Evolutionary conservation across 2,888 invertebrate genomes (phyloP).

Genomic region (Esperia sulphurella): DNA sequence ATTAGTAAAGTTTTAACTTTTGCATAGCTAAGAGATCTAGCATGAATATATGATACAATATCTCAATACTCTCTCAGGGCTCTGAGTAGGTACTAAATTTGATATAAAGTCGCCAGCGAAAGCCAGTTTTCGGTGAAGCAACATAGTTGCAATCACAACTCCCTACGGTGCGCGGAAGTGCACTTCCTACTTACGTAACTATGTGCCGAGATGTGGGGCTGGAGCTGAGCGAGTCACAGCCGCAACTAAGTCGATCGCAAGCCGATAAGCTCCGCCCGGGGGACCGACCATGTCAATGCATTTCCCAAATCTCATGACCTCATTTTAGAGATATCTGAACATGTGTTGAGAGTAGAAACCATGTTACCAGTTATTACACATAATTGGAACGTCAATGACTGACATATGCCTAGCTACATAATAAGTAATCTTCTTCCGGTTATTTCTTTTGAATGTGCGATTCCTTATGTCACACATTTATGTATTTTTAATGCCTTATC

Average conservation of each 20-base stretch:
- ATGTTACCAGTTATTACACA: not conserved
- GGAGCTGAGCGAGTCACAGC: constrained; percentile 15
- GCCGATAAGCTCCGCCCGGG: constrained; percentile 30
- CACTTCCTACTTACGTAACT: not conserved
- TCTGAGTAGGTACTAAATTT: no score
- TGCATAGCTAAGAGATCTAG: no score
- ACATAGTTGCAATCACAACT: constrained; percentile 20
- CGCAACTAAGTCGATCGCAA: constrained; percentile 31
- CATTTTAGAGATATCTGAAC: not conserved
- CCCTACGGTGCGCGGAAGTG: constrained; percentile 5
- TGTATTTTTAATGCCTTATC: no score
- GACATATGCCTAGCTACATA: no score
- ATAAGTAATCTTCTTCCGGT: no score
- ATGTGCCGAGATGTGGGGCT: constrained; percentile 1
- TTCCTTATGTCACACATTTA: no score
- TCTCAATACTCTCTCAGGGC: no score
- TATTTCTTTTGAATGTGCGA: no score
- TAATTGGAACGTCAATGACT: no score
- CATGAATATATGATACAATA: no score
- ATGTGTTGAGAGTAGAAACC: not conserved
- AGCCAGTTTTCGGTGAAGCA: constrained; percentile 5
- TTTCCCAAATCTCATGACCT: constrained; percentile 9
- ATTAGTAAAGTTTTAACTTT: no score
- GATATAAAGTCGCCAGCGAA: no score
- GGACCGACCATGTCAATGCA: constrained; percentile 15